Conservation (phyloP, 2,888 invertebrate species). For the Acrobasis suavella region DNA sequence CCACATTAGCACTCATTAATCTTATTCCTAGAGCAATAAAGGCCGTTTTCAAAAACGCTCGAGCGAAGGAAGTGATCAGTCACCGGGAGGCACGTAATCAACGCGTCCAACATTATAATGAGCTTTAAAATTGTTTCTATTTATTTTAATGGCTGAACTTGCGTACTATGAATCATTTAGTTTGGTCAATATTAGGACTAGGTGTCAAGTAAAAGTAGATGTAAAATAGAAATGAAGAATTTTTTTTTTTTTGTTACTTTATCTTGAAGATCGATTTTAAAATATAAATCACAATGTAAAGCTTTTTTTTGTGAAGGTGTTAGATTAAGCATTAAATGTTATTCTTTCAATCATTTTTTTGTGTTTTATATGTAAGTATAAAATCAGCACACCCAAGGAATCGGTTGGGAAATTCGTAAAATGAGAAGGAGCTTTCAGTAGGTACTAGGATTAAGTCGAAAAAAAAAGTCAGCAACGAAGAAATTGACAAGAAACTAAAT, state of each 20-base stretch:
- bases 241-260: not conserved
- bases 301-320: no score
- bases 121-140: slow-evolving; percentile 45
- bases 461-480: no score
- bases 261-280: no score
- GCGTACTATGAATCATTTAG: slow-evolving; percentile 30
- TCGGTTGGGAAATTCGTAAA: no score
- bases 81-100: slow-evolving; percentile 53
- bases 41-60: slow-evolving; percentile 19
- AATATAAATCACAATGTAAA: not conserved
- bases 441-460: no score
- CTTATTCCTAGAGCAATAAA: slow-evolving; percentile 16
- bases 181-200: slow-evolving; percentile 27
- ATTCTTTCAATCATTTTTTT: not conserved
- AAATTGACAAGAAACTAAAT: not conserved
- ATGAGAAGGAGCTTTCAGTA: not conserved
- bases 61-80: slow-evolving; percentile 58
- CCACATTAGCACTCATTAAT: slow-evolving; percentile 22
- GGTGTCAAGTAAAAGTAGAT: slow-evolving; percentile 29
- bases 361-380: no score
- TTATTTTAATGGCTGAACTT: slow-evolving; percentile 32
- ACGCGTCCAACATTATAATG: slow-evolving; percentile 61
- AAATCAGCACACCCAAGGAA: no score
- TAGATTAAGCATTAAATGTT: not conserved
- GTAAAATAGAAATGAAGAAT: not conserved